Percentiles rank a stretch among this genome's conserved stretches.
Evolutionary conservation across 2,888 invertebrate species (phyloP).

Genomic region (Hydropsyche betteni): DNA sequence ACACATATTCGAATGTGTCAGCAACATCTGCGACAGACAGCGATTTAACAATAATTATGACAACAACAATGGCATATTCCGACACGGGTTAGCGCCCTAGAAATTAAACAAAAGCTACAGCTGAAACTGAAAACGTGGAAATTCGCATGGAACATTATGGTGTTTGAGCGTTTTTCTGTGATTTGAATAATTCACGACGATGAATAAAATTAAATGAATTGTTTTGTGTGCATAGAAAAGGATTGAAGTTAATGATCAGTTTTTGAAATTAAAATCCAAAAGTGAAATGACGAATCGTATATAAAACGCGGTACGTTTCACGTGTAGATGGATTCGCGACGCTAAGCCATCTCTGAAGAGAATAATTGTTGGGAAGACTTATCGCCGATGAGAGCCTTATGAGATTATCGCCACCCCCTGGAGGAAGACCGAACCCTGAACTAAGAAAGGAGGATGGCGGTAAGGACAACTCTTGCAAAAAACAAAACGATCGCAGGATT

Average conservation of each 20-base stretch:
- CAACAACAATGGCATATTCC: no score
- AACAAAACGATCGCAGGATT: conserved; percentile 45
- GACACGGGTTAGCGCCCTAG: no score
- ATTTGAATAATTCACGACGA: no score
- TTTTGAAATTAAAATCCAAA: no score
- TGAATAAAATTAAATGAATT: no score
- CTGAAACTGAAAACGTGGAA: no score
- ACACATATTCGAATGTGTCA: background rate
- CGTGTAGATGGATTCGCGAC: background rate
- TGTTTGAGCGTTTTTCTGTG: no score
- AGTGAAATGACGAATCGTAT: background rate
- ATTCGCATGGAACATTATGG: no score
- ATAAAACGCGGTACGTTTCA: background rate
- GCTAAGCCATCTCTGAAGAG: conserved; percentile 33
- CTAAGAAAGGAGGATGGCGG: background rate
- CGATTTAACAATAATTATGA: conserved; percentile 2
- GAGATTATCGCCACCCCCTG: conserved; percentile 40
- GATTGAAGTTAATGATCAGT: no score
- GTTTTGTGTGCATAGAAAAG: no score
- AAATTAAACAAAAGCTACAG: no score
- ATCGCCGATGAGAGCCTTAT: conserved; percentile 44
- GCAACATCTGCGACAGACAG: conserved; percentile 19
- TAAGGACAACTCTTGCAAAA: conserved; percentile 33
- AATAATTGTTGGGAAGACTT: conserved; percentile 45
- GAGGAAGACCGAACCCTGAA: background rate